Base-by-base conservation (phyloP, 1,140 invertebrate genomes). In the Solen grandis region DNA sequence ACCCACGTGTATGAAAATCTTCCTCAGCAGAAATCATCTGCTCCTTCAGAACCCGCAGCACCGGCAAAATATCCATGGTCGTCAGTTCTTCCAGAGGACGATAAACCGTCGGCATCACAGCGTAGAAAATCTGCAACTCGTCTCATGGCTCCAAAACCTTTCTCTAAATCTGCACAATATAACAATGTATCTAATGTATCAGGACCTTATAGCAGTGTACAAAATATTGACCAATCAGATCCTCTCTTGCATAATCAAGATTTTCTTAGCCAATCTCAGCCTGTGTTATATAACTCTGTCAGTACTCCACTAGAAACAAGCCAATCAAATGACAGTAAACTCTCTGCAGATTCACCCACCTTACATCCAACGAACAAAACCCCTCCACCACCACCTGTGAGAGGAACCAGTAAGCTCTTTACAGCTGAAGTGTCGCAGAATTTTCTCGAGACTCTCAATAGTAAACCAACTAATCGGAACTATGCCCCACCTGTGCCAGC, bases 1-100 rank as follows among this genome's bases (percentile, higher is more conserved):
- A 50, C 75, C n/a, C 86, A 82, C 29, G 70, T 88, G 52, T 88
- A 88, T 69, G 86, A 88, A 83, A 86, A 88, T 68, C 74, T 88
- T 19, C 85, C 80, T 16, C 70, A 81, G 19, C 60, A 78, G 22
- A 77, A 69, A 46, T 63, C 82, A 13, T 33, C 60, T 16, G 33
- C 66, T 36, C 13, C 66, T 22, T 33, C 36, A 10, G 41, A 70
- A 19, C 36, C 41, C 10, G 41, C 82, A 13, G 35, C 36, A 10
- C 38, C 63, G 22, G 31, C 52, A 13, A 66, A 77, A 46, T 59
- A 41, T 13, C 75, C 75, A n/a, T 80, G 77, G 77, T 19, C 68
- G 35, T 25, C 81, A 25, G 27, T 81, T 4, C 62, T 79, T 16
- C n/a, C 68, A 3, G 62, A 74, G 10, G 59, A 55, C 0, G 78